Conservation (phyloP, 2,888 invertebrate genomes). For the Adela reaumurella region DNA sequence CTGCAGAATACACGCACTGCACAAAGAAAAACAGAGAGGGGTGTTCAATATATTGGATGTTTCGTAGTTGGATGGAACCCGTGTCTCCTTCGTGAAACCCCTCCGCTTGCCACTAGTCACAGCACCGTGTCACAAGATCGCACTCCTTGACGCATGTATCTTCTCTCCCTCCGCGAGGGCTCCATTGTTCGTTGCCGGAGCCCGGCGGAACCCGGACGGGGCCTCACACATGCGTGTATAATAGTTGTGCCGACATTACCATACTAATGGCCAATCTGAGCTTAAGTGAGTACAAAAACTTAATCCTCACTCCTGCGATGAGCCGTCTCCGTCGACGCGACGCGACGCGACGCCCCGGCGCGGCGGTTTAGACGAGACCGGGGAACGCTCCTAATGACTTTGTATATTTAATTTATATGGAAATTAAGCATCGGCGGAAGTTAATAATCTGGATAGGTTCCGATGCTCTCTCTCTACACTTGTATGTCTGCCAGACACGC, state of each 20-base stretch:
- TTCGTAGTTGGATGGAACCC: too few species aligned
- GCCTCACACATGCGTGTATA: background rate
- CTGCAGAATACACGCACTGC: too few species aligned
- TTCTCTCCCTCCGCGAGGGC: background rate
- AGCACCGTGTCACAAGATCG: too few species aligned
- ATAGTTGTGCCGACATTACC: background rate
- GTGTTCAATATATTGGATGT: too few species aligned
- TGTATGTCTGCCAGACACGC: background rate
- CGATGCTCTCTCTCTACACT: background rate
- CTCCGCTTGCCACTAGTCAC: too few species aligned
- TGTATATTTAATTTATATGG: background rate
- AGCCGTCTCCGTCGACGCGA: too few species aligned
- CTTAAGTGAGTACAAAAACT: background rate
- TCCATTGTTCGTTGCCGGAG: background rate
- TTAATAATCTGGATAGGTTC: background rate
- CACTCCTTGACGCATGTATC: background rate
- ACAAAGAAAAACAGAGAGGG: too few species aligned
- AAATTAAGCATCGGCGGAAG: background rate
- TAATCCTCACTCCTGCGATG: background rate
- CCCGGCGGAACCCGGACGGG: background rate
- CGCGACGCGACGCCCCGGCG: too few species aligned
- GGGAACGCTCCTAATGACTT: background rate
- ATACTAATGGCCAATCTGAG: background rate
- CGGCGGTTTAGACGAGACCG: background rate
- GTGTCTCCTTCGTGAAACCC: too few species aligned